Evolutionary conservation across 1,140 invertebrate genomes (phyloP), one percentile per base, ranked within the genome.

Genomic region (Rhagoletis zephyria): DNA sequence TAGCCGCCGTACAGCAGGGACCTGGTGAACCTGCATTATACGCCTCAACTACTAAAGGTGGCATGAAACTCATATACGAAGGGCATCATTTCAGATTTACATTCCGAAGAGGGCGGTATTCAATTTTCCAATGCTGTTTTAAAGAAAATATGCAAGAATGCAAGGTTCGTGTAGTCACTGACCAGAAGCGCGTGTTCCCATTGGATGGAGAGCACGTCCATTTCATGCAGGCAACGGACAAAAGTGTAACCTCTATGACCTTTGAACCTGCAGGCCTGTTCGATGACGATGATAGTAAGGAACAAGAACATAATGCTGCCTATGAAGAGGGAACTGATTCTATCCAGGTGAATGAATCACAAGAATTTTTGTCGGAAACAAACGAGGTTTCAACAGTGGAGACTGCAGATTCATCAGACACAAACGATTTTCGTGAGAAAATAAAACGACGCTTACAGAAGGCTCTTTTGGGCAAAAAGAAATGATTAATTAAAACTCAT

Each of bases 121-220:
- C 91, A 6, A 90, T 93, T n/a, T 93, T 92, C 88, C 92, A 93
- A 65, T 93, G 92, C 89, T 91, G 90, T 86, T 92, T 90, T 87
- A 89, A 91, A 14, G 91, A 92, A 77, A 91, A 92, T 45, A 90
- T 89, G 40, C 90, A 93, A 61, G 89, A 92, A 85, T 93, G 92
- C 88, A 90, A 90, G 87, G 92, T 91, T 56, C 91, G 91, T 16
- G 91, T 93, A 4, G 91, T 93, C 5, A 90, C 90, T 87, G 90
- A 92, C 87, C 91, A 92, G 56, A 92, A 92, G 14, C 89, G 90
- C 0, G 91, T 92, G 0, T 93, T 90, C 74, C 91, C 91, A 10
- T 90, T 92, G 51, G 92, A 93, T 51, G 91, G 91, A 5, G 92
- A 91, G 19, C 92, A 93, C 85, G 87, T 89, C 4, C 92, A 93